phyloP scores from a whole-genome alignment of 1,140 invertebrate species.

The Lasioglossum albipes region DNA sequence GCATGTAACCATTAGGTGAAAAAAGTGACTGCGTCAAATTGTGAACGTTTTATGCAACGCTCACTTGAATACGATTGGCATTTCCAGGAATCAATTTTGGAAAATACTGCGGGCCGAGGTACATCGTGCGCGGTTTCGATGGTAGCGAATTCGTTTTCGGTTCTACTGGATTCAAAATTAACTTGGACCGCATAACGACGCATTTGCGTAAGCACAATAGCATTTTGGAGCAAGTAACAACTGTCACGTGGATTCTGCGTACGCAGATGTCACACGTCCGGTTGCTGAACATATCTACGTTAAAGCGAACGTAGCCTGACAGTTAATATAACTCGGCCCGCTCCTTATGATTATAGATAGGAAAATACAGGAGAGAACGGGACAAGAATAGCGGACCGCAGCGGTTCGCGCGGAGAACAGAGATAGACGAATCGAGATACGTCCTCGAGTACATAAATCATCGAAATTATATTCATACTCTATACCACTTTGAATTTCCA shows the following conservation, averaged over 20 bases:
- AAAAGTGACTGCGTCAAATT: no score
- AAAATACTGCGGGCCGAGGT: no score
- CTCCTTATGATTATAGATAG: slow-evolving; percentile 33
- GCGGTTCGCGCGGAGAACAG: slow-evolving; percentile 1
- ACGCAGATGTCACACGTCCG: slow-evolving; percentile 31
- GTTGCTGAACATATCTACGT: not conserved
- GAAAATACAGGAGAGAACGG: slow-evolving; percentile 22
- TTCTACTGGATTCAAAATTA: not conserved
- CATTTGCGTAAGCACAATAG: not conserved
- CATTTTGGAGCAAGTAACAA: slow-evolving; percentile 4
- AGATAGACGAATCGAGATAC: slow-evolving; percentile 23
- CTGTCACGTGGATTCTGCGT: slow-evolving; percentile 2
- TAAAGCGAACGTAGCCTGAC: slow-evolving; percentile 42
- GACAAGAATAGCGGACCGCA: not conserved
- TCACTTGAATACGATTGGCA: no score
- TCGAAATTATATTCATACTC: slow-evolving; percentile 8
- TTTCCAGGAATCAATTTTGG: no score
- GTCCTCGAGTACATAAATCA: slow-evolving; percentile 31
- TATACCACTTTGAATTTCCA: not conserved
- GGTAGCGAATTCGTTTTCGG: not conserved
- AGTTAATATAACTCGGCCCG: slow-evolving; percentile 46
- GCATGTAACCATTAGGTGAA: no score
- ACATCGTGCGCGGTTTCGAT: no score
- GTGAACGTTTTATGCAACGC: no score
- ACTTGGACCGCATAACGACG: not conserved